Percentiles rank a stretch among this genome's conserved stretches.
These are phyloP conservation scores for Corythornis madagascariensis DNA, from an alignment of 2,113 vertebrate species.

Conservation along the genomic window DNA sequence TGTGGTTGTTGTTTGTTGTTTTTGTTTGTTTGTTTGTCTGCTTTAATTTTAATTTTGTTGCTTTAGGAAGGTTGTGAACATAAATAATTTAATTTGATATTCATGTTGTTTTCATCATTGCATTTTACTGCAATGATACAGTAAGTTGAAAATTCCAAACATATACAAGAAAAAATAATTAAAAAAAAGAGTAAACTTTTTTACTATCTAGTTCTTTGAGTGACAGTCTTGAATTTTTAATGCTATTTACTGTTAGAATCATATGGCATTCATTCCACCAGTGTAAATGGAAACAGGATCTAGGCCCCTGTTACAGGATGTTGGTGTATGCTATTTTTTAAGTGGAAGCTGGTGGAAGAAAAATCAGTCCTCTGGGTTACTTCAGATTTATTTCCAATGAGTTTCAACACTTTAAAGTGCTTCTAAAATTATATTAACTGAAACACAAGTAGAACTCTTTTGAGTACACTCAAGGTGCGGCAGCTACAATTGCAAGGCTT, in stretches of 20 bases:
- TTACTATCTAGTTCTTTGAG: neutral
- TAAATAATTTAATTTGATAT: conserved; percentile 33
- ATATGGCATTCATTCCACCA: neutral
- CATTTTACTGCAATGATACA: neutral
- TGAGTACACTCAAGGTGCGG: neutral
- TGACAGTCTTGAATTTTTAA: neutral
- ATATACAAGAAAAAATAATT: neutral
- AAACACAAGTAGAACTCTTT: conserved; percentile 41
- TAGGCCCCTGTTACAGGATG: neutral
- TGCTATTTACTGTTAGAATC: neutral
- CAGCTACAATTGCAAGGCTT: neutral
- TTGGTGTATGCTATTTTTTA: neutral
- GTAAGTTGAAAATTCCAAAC: neutral
- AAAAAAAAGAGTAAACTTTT: neutral
- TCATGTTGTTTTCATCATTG: neutral
- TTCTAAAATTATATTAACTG: conserved; percentile 50
- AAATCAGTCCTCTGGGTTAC: conserved; percentile 10
- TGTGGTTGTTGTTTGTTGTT: too few species aligned
- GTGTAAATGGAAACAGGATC: neutral
- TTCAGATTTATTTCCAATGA: conserved; percentile 40
- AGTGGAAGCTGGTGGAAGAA: conserved; percentile 29
- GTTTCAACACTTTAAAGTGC: conserved; percentile 26
- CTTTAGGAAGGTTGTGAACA: neutral
- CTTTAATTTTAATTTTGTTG: neutral
- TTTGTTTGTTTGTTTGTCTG: neutral